Percentiles rank a stretch among this genome's conserved stretches.
phyloP scores from a whole-genome alignment of 2,888 invertebrate species.

The Stegana nigrithorax region DNA sequence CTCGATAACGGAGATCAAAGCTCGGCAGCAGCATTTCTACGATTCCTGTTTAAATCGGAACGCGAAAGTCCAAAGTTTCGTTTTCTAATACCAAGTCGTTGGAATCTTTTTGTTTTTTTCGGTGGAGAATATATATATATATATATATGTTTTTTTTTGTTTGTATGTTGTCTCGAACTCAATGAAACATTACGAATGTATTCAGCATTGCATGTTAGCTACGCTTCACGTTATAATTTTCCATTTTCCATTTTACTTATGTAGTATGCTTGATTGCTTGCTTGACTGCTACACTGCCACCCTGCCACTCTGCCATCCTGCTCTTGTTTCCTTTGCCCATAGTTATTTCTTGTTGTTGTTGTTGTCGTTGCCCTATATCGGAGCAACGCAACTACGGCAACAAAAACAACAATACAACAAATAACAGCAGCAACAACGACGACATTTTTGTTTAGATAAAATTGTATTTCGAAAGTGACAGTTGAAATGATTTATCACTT shows the following conservation, averaged over 20 bases:
- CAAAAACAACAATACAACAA: not conserved
- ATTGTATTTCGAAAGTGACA: conserved; percentile 69
- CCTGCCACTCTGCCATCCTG: not conserved
- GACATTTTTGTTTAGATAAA: conserved; percentile 63
- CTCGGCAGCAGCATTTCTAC: not conserved
- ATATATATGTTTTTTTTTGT: too few species aligned
- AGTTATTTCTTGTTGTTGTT: not conserved
- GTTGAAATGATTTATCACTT: conserved; percentile 69
- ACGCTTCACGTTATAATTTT: not conserved
- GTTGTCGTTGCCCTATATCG: conserved; percentile 10
- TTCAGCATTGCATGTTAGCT: not conserved
- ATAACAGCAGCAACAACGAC: conserved; percentile 19
- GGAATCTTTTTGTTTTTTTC: not conserved
- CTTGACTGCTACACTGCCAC: not conserved
- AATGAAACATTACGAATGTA: too few species aligned
- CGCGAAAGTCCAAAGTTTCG: not conserved
- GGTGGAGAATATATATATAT: too few species aligned
- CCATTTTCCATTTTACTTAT: not conserved
- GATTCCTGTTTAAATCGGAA: not conserved
- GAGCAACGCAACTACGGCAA: conserved; percentile 7
- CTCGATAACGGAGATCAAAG: too few species aligned
- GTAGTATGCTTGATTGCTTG: not conserved
- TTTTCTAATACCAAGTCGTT: not conserved
- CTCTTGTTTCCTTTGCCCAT: not conserved
- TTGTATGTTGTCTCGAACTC: too few species aligned